Percentiles rank a stretch among this genome's conserved stretches.
Conservation (phyloP, 2,797 vertebrate genomes). For the Okamejei kenojei region DNA sequence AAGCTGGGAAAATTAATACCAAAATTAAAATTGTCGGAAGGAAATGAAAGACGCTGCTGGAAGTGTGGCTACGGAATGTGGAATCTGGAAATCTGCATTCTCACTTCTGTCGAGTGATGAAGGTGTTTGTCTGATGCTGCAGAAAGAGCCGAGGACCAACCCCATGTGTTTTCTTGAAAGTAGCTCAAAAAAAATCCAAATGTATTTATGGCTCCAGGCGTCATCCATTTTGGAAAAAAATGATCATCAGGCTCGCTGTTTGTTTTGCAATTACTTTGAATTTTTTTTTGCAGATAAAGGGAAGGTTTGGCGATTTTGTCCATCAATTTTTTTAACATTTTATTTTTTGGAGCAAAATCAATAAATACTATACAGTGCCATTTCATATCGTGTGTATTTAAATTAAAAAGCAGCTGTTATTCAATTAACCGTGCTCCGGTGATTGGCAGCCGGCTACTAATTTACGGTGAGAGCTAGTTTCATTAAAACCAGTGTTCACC, state of each 20-base stretch:
- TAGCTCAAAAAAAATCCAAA: conserved; percentile 31
- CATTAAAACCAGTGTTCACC: conserved; percentile 13
- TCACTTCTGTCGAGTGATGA: conserved; percentile 14
- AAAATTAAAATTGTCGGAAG: conserved; percentile 31
- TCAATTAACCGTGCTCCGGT: conserved; percentile 3
- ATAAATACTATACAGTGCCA: conserved; percentile 14
- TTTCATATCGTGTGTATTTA: neutral
- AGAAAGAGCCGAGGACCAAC: neutral
- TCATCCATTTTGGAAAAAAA: conserved; percentile 13
- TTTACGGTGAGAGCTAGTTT: conserved; percentile 12
- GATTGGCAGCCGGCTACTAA: conserved; percentile 30
- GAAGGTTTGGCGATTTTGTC: neutral
- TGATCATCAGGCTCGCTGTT: neutral
- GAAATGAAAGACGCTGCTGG: conserved; percentile 9
- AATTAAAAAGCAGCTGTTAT: conserved; percentile 12
- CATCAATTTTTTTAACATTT: neutral
- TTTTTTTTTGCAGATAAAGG: neutral
- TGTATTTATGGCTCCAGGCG: conserved; percentile 11
- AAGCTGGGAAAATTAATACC: conserved; percentile 21
- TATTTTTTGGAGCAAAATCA: neutral
- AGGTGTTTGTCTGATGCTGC: neutral
- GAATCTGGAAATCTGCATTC: conserved; percentile 1
- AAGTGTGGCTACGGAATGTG: neutral
- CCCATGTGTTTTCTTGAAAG: neutral
- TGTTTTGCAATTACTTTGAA: neutral